Percentiles rank a stretch among this genome's conserved stretches.
Evolutionary conservation across 2,797 vertebrate genomes (phyloP).

Genomic region (Centroberyx gerrardi): DNA sequence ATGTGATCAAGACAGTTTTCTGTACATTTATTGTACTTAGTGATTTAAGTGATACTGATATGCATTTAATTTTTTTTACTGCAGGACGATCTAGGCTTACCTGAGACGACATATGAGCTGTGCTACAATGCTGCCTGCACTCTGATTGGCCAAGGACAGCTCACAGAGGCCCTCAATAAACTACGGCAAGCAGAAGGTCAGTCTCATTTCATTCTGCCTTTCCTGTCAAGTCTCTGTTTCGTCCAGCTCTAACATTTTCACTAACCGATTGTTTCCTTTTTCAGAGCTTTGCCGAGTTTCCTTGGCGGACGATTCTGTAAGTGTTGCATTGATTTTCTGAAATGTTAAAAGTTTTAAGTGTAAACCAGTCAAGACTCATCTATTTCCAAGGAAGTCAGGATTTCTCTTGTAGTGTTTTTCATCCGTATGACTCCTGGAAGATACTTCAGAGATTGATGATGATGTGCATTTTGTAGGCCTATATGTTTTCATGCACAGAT

Average conservation of each 20-base stretch:
- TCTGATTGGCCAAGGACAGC: slow-evolving; percentile 93
- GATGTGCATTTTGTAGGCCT: background rate
- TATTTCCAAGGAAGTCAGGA: background rate
- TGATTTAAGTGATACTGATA: too few relatives aligned
- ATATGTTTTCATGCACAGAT: background rate
- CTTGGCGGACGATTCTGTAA: slow-evolving; percentile 95
- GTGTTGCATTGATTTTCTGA: slow-evolving; percentile 65
- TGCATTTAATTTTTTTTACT: background rate
- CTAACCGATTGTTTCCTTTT: slow-evolving; percentile 33
- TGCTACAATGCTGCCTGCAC: slow-evolving; percentile 96
- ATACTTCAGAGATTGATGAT: background rate
- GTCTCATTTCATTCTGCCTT: background rate
- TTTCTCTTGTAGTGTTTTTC: background rate
- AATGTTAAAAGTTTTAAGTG: background rate
- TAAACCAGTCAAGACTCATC: too few relatives aligned
- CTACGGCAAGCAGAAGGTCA: slow-evolving; percentile 95
- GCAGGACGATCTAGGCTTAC: slow-evolving; percentile 94
- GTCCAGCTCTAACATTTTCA: background rate
- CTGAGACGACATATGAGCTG: slow-evolving; percentile 94
- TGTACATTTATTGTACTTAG: background rate
- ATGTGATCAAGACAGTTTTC: too few relatives aligned
- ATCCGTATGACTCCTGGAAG: background rate
- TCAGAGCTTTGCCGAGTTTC: slow-evolving; percentile 94
- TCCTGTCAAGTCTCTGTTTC: rapidly evolving
- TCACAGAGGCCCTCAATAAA: slow-evolving; percentile 92